Conservation (phyloP, 2,888 invertebrate genomes). For the Caenorhabditis uteleia region DNA sequence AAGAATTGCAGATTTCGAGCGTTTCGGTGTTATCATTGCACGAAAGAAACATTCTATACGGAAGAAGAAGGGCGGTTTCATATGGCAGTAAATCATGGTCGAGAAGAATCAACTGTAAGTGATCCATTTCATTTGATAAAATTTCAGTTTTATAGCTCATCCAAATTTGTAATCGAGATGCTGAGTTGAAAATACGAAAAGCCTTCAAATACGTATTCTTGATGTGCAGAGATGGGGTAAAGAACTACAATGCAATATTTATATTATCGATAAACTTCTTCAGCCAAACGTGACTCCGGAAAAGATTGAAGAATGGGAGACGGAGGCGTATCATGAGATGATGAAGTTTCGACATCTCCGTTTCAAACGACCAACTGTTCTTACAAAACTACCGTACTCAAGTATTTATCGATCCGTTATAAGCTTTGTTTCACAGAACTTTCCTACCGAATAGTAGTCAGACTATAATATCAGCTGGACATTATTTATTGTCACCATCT, state of each 20-base stretch:
- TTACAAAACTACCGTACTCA: conserved; percentile 14
- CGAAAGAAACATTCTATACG: conserved; percentile 42
- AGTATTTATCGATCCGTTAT: neutral
- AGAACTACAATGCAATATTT: neutral
- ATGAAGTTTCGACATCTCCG: neutral
- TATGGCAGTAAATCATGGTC: conserved; percentile 22
- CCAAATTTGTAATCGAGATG: conserved; percentile 7
- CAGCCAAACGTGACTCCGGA: conserved; percentile 18
- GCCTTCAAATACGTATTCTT: conserved; percentile 18
- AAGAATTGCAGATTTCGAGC: conserved; percentile 35
- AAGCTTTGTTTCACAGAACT: too few relatives aligned
- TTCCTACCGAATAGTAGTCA: too few relatives aligned
- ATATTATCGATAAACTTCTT: conserved; percentile 2
- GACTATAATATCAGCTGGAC: too few relatives aligned
- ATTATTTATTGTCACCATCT: too few relatives aligned
- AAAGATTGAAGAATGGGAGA: conserved; percentile 15
- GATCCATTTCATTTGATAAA: neutral
- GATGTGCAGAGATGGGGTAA: conserved; percentile 34
- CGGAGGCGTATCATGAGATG: conserved; percentile 6
- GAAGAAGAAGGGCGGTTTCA: conserved; percentile 46
- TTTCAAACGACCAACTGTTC: conserved; percentile 23
- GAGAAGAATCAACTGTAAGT: conserved; percentile 9
- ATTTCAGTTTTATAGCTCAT: conserved; percentile 11
- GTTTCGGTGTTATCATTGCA: conserved; percentile 40
- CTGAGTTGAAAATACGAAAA: conserved; percentile 4